Evolutionary conservation across 23 tunicate species (phyloP), one percentile per base, ranked within the genome.

Genomic region (Oikopleura dioica): DNA sequence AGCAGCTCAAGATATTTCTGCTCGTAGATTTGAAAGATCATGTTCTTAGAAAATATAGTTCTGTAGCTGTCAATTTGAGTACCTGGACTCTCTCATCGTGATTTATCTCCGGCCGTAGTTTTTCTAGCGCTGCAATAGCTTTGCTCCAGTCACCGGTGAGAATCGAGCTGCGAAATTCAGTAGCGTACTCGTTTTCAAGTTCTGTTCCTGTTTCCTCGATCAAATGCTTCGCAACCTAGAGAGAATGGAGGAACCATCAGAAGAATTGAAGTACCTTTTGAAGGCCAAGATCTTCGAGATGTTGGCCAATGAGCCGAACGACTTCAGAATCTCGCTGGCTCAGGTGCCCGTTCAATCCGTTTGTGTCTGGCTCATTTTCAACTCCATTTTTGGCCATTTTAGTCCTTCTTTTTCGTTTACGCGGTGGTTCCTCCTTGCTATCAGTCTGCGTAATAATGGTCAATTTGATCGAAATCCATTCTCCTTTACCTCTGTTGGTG

Each of bases 281-380:
- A 24, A 91, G 68, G 36, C 97, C 97, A 24, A 91, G 68, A 38
- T 82, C 68, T 26, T 78, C 78, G 44, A 91, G 68, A 38, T 85
- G 92, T 63, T 91, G 97, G 37, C 92, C 97, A 75, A 91, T 84
- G 24, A 91, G 36, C 37, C 97, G 77, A 1, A 91, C 82, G 69
- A 91, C 80, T 83, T 91, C 96, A n/a, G n/a, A n/a, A n/a, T n/a
- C n/a, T n/a, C n/a, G n/a, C n/a, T n/a, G n/a, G n/a, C n/a, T n/a
- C n/a, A n/a, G n/a, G n/a, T n/a, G n/a, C n/a, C n/a, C n/a, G n/a
- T n/a, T n/a, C n/a, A n/a, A n/a, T n/a, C n/a, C n/a, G n/a, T n/a
- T n/a, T n/a, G n/a, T n/a, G n/a, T n/a, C n/a, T n/a, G n/a, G n/a
- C n/a, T n/a, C n/a, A n/a, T n/a, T n/a, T n/a, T n/a, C n/a, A n/a